These are phyloP conservation scores for Chaetodon trifasciatus DNA, from an alignment of 2,797 vertebrate genomes.

Conservation along the genomic window DNA sequence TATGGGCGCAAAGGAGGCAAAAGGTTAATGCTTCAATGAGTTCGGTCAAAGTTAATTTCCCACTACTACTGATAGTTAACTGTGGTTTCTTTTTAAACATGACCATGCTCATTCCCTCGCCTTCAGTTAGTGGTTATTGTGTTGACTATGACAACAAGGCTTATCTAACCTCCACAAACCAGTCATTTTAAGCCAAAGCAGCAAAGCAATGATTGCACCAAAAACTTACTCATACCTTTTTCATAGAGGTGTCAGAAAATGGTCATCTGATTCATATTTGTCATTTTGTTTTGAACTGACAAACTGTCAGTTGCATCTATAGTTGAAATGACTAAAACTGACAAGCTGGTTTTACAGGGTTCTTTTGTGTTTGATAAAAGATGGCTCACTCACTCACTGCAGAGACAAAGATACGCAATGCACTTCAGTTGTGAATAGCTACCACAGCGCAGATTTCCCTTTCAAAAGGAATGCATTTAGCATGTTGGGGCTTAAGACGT, in stretches of 20 bases:
- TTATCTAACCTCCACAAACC: not conserved
- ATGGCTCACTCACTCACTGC: not conserved
- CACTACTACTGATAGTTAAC: not conserved
- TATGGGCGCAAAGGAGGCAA: no score
- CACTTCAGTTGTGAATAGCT: not conserved
- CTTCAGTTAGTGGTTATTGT: not conserved
- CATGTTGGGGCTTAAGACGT: slow-evolving; percentile 28
- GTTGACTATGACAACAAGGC: not conserved
- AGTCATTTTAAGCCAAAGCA: no score
- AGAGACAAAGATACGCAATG: not conserved
- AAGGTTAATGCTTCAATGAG: not conserved
- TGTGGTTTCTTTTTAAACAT: not conserved
- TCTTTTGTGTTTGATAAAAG: not conserved
- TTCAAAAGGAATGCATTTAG: slow-evolving; percentile 40
- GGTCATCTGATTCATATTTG: no score
- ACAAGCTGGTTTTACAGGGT: not conserved
- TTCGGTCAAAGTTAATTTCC: not conserved
- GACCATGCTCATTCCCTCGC: not conserved
- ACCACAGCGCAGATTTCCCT: slow-evolving; percentile 28
- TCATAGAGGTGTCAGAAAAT: no score
- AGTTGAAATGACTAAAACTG: no score
- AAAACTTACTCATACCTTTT: no score
- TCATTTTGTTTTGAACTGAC: no score
- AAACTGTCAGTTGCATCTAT: no score
- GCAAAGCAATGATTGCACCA: no score